Conservation (phyloP, 2,113 vertebrate genomes). For the Ageneiosus marmoratus region DNA sequence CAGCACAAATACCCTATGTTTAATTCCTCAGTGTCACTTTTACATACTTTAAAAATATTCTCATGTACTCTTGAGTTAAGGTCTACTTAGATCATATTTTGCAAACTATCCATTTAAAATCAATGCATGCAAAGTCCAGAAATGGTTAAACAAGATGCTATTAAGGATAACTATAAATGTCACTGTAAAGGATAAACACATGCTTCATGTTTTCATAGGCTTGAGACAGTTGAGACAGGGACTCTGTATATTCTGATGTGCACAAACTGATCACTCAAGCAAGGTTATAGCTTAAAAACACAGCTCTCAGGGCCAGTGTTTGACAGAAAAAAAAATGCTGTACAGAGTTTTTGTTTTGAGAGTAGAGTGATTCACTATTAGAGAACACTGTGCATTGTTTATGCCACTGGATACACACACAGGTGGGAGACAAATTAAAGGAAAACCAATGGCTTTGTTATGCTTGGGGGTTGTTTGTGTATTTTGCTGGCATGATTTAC, state of each 20-base stretch:
- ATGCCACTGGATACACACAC: background rate
- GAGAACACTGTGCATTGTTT: background rate
- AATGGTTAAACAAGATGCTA: background rate
- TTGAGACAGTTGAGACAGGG: background rate
- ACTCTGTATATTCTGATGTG: background rate
- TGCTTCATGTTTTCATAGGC: background rate
- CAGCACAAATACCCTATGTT: background rate
- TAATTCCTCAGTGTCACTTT: background rate
- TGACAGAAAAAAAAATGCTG: background rate
- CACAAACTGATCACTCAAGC: conserved; percentile 11
- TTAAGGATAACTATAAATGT: background rate
- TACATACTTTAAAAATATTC: background rate
- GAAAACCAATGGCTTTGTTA: too few species aligned
- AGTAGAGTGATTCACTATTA: background rate
- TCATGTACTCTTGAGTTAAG: background rate
- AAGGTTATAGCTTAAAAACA: background rate
- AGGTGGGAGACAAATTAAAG: too few species aligned
- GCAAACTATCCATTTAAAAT: background rate
- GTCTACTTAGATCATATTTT: background rate
- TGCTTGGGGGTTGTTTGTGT: too few species aligned
- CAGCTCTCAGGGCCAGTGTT: background rate
- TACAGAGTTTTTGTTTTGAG: conserved; percentile 7
- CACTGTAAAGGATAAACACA: background rate
- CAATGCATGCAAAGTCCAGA: background rate
- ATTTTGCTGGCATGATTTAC: too few species aligned